Evolutionary conservation across 2,113 vertebrate species (phyloP), one percentile per base, ranked within the genome.

Genomic region (Sylvietta virens): DNA sequence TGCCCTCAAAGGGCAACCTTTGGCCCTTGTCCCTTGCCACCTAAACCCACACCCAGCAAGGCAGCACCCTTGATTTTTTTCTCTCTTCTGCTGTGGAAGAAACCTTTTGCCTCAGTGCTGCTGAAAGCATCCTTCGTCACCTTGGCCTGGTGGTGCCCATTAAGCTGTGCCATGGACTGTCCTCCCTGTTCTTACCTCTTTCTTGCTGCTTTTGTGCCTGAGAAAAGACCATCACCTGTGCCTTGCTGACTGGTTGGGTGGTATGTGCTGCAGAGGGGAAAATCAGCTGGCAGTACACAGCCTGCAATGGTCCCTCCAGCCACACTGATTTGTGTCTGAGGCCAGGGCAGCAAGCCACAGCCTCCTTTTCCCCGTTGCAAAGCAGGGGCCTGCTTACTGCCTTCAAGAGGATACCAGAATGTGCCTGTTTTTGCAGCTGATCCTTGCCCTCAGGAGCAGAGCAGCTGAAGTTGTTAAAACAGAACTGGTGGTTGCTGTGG

Each of bases 221-320:
- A 83, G 45, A 62, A 50, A 73, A 53, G 31, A 53, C 50, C 35
- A 50, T 48, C 0, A 1, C 30, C 9, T 1, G 0, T 60, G n/a
- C 35, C 62, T 73, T 62, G 44, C 51, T 2, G 4, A 12, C 8
- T 56, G 57, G 28, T 44, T 72, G 28, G 18, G 23, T 64, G 30
- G 26, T 78, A 7, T 20, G 2, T 4, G 6, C 79, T 53, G 51
- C 21, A 27, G 31, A 62, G 54, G 35, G 19, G 6, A 15, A 0
- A 0, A n/a, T 69, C 48, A 64, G 40, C 57, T 31, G 9, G 57
- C 9, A 9, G 24, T 21, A 19, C 33, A 40, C 30, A 74, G 42
- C 33, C 56, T 88, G 60, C 3, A 2, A 0, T 39, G 30, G 69
- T 81, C 3, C 0, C 18, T 69, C 6, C 31, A 47, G n/a, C n/a